Percentiles rank a stretch among this genome's conserved stretches.
phyloP scores from a whole-genome alignment of 2,113 vertebrate species.

The Heterotis niloticus region DNA sequence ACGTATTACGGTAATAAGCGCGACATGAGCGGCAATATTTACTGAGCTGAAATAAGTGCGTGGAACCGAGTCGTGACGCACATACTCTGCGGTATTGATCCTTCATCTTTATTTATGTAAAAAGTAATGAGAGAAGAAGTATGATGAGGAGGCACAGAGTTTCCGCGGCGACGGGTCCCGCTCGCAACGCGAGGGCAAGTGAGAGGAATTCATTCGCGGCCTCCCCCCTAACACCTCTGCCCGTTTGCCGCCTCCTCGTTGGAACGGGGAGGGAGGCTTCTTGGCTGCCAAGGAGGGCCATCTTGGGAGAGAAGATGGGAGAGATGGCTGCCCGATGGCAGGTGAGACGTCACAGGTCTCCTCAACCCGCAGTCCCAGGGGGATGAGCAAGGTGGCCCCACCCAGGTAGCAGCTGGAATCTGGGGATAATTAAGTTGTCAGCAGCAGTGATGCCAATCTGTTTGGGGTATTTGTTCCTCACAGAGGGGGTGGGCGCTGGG shows the following conservation, averaged over 20 bases:
- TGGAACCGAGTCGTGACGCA: neutral
- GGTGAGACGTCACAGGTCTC: neutral
- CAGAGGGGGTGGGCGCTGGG: neutral
- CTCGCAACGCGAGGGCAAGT: neutral
- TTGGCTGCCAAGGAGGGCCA: neutral
- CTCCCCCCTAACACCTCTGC: neutral
- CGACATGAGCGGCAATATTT: neutral
- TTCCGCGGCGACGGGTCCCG: constrained; percentile 1
- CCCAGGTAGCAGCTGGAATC: constrained; percentile 3
- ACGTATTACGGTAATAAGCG: neutral
- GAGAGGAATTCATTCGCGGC: constrained; percentile 13
- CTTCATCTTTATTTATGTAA: constrained; percentile 18
- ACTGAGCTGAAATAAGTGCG: neutral
- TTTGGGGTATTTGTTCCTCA: neutral
- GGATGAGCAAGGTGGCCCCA: neutral
- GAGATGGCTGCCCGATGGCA: neutral
- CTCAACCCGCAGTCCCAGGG: neutral
- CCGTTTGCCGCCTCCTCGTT: no score
- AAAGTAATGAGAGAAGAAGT: neutral
- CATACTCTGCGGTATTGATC: neutral
- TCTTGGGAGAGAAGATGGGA: neutral
- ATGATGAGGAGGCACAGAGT: neutral
- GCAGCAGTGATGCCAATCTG: constrained; percentile 2
- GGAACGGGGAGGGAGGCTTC: neutral
- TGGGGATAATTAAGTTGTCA: constrained; percentile 5